phyloP scores from a whole-genome alignment of 2,113 vertebrate genomes.

The Solenodon paradoxus region DNA sequence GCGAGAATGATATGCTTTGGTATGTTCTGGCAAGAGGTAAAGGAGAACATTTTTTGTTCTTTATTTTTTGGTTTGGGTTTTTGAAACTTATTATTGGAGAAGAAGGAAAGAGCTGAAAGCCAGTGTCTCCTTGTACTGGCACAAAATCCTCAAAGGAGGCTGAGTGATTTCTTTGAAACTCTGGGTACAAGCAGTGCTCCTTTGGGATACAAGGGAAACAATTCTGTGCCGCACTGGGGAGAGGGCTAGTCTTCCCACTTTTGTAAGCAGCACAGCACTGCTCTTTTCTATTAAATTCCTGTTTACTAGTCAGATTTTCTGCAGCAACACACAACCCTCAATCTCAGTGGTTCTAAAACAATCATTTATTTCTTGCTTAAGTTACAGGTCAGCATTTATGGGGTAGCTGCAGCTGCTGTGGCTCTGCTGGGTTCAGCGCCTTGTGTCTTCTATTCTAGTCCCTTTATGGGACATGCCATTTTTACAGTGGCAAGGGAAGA shows the following conservation, averaged over 20 bases:
- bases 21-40: background rate
- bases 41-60: background rate
- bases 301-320: background rate
- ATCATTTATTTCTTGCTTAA: background rate
- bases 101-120: background rate
- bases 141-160: background rate
- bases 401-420: background rate
- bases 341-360: background rate
- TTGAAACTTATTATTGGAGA: constrained; percentile 19
- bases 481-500: background rate
- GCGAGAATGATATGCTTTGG: background rate
- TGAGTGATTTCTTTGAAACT: background rate
- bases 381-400: background rate
- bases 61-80: constrained; percentile 2
- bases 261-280: background rate
- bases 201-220: background rate
- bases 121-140: background rate
- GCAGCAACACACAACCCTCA: background rate
- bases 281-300: background rate
- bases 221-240: background rate
- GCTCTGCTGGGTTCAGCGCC: background rate
- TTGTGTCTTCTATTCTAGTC: background rate
- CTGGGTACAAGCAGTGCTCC: background rate
- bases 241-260: background rate
- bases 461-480: background rate